These are phyloP conservation scores for Cydia pomonella DNA, from an alignment of 1,140 invertebrate genomes.

Conservation along the genomic window DNA sequence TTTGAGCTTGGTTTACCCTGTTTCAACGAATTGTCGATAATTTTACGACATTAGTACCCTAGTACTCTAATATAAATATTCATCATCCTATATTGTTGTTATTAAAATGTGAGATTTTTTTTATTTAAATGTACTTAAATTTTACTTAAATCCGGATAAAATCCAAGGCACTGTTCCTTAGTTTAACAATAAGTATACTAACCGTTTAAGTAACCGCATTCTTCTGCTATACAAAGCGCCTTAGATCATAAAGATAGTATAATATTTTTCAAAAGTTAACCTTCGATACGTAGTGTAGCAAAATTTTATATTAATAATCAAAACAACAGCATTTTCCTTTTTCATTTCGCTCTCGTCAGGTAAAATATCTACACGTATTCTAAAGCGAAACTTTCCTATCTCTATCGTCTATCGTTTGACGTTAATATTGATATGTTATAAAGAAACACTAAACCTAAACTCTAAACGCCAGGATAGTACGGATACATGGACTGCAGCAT, in stretches of 20 bases:
- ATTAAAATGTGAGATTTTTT: neutral
- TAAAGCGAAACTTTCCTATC: neutral
- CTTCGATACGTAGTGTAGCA: neutral
- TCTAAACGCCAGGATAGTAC: conserved; percentile 68
- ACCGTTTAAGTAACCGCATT: neutral
- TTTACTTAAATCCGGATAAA: neutral
- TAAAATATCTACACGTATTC: neutral
- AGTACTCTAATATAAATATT: neutral
- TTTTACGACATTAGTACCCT: neutral
- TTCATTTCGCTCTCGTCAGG: neutral
- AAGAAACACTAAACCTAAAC: neutral
- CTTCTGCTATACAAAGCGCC: neutral
- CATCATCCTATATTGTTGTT: neutral
- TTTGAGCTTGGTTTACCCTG: conserved; percentile 75
- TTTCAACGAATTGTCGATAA: conserved; percentile 41
- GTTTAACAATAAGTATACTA: neutral
- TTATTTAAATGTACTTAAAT: neutral
- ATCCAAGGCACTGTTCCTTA: neutral
- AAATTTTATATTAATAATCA: neutral
- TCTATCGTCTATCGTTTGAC: neutral
- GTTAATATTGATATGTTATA: neutral
- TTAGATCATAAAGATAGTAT: neutral
- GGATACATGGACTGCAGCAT: conserved; percentile 68
- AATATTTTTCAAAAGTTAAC: neutral
- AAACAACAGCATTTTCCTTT: neutral